Evolutionary conservation across 2,888 invertebrate genomes (phyloP).

Genomic region (Dimorphilus gyrociliatus): DNA sequence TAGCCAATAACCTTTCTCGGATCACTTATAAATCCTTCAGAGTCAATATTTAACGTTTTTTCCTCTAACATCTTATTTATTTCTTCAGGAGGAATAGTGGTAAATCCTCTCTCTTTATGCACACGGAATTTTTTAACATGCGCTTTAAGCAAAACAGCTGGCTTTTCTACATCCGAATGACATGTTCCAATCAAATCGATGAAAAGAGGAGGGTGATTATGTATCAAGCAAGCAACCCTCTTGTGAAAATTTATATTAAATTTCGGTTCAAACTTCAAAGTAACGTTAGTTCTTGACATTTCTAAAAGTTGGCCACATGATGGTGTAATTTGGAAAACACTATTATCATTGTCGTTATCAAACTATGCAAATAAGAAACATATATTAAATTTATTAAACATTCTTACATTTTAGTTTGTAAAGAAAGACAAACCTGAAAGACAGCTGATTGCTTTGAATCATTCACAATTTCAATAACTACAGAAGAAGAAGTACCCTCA

Average conservation of each 20-base stretch:
- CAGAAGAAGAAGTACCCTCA: conserved; percentile 18
- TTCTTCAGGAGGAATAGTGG: conserved; percentile 34
- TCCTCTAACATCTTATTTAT: too few relatives aligned
- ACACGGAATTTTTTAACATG: conserved; percentile 23
- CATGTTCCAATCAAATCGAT: conserved; percentile 34
- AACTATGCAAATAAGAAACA: conserved; percentile 18
- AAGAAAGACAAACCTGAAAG: conserved; percentile 22
- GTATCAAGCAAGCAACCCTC: conserved; percentile 27
- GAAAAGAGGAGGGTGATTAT: conserved; percentile 32
- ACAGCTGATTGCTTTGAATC: conserved; percentile 24
- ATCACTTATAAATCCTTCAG: too few relatives aligned
- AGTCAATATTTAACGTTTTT: too few relatives aligned
- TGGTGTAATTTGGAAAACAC: conserved; percentile 28
- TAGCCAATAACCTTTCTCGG: too few relatives aligned
- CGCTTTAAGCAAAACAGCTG: conserved; percentile 24
- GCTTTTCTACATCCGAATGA: conserved; percentile 31
- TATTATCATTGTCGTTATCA: conserved; percentile 29
- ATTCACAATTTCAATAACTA: conserved; percentile 26
- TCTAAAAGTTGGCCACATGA: conserved; percentile 20
- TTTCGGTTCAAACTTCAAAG: conserved; percentile 24
- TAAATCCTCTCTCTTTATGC: conserved; percentile 26
- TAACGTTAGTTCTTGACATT: conserved; percentile 17
- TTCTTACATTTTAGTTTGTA: not conserved
- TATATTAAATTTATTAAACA: not conserved
- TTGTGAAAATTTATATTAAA: conserved; percentile 34